Conservation (phyloP, 2,113 vertebrate species). For the Oryzias curvinotus region DNA sequence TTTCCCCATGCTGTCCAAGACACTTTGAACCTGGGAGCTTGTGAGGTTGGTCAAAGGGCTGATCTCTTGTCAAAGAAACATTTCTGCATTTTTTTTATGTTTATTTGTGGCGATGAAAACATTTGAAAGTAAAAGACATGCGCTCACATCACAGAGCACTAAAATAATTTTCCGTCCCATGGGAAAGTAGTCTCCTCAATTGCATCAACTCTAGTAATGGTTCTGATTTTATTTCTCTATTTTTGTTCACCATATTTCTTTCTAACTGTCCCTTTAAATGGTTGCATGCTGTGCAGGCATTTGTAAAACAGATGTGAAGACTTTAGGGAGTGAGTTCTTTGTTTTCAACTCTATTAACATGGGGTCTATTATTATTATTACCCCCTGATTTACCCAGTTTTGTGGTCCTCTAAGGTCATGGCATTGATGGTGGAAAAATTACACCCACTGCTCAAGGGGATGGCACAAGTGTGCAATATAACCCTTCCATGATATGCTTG, state of each 20-base stretch:
- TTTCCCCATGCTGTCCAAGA: slow-evolving; percentile 19
- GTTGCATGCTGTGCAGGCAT: slow-evolving; percentile 32
- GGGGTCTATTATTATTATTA: slow-evolving; percentile 61
- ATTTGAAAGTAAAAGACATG: slow-evolving; percentile 35
- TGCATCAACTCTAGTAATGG: slow-evolving; percentile 20
- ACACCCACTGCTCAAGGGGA: slow-evolving; percentile 41
- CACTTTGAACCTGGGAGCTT: slow-evolving; percentile 34
- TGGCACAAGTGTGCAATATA: slow-evolving; percentile 41
- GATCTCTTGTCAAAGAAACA: slow-evolving; percentile 47
- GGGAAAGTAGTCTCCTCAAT: slow-evolving; percentile 18
- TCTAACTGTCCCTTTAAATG: slow-evolving; percentile 30
- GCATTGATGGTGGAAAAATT: slow-evolving; percentile 36
- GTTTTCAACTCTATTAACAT: slow-evolving; percentile 48
- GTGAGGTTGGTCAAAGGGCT: slow-evolving; percentile 22
- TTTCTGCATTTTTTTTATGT: slow-evolving; percentile 24
- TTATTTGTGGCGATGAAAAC: slow-evolving; percentile 41
- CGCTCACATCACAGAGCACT: slow-evolving; percentile 15
- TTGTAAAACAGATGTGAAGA: slow-evolving; percentile 29
- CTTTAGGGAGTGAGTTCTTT: slow-evolving; percentile 22
- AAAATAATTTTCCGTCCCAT: slow-evolving; percentile 11
- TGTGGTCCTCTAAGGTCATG: slow-evolving; percentile 59
- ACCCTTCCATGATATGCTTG: slow-evolving; percentile 38
- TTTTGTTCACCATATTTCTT: slow-evolving; percentile 34
- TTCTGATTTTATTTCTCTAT: slow-evolving; percentile 33
- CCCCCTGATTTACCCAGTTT: slow-evolving; percentile 45